Base-by-base conservation (phyloP, 2,113 vertebrate genomes). In the Alethe castanea region DNA sequence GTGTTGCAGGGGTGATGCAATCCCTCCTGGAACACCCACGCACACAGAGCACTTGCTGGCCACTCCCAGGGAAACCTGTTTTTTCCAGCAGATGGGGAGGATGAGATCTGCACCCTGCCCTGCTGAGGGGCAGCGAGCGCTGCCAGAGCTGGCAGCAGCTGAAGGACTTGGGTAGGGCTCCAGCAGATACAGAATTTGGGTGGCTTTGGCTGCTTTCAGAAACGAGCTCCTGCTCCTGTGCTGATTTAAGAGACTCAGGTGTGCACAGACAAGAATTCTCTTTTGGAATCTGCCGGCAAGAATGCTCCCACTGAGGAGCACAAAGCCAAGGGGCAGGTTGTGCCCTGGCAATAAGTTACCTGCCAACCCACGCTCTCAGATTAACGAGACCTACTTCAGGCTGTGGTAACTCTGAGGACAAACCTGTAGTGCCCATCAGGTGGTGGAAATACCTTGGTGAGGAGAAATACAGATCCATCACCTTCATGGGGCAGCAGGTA, bases 401-500 rank as follows among this genome's bases (percentile, higher is more conserved):
- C 31, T 56, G 61, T 6, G 17, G 12, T 26, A n/a, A 6, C 20
- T 7, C 13, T n/a, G 17, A 70, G 52, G n/a, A 20, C 22, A 45
- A 80, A 73, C 7, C 52, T 36, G 66, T 9, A 17, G 52, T 5
- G 31, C 42, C 35, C 0, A 4, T 35, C 67, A 12, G 48, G 52
- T 28, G 8, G 23, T 5, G 44, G 61, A 29, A 6, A 61, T 69
- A 19, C 50, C 48, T 20, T 4, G 60, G 14, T 22, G 78, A n/a
- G 66, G 12, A 50, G 40, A 2, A 15, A 17, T 12, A 4, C 4
- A 14, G 60, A 26, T 35, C 25, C 38, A 31, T 0, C 8, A 57
- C 8, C 40, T 53, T 45, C 28, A 6, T 5, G 5, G 0, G 4
- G 3, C 6, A 7, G 4, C 0, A 1, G 52, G 3, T 15, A 1